Base-by-base conservation (phyloP, 2,888 invertebrate genomes). In the Bombyx huttoni region DNA sequence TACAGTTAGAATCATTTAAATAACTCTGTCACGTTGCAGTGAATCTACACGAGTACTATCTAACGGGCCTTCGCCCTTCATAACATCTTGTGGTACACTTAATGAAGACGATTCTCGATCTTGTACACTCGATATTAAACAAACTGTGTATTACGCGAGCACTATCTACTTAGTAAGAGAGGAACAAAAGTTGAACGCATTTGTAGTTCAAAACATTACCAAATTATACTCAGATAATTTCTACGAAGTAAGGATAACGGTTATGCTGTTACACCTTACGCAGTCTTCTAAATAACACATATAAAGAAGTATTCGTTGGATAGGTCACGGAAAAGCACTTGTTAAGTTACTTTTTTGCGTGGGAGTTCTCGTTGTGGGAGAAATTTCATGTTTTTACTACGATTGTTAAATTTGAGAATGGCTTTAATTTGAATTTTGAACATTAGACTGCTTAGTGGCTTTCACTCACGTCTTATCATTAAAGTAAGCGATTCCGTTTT, bases 31-130 rank as follows among this genome's bases (percentile, higher is more conserved):
- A 80, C 73, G 81, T 68, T 69, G 70, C 61, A 56, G 65, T 68
- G 76, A 75, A 80, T 78, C 24, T 24, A 69, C 73, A 72, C 68
- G 65, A 70, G 73, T 61, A 69, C 65, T 63, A 67, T 65, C 62
- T 85, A 86, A 85, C 85, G 84, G 86, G 61, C 65, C 68, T 51
- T 62, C 67, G 79, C 80, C 85, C 82, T 83, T 84, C 77, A 78
- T 75, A 75, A 65, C 69, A 64, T 68, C 66, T 68, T 62, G 40
- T 40, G 40, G 24, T 24, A 24, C 40, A 40, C 40, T 40, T 40
- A 40, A 40, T 40, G 40, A 40, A 40, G 40, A 40, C 7, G 40
- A 40, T 10, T 40, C 40, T 40, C 12, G 8, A 10, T 40, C 40
- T 40, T 12, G 3, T 40, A 40, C 40, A 12, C 9, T 40, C 3